Base-by-base conservation (phyloP, 2,113 vertebrate genomes). In the Zosterops borbonicus region DNA sequence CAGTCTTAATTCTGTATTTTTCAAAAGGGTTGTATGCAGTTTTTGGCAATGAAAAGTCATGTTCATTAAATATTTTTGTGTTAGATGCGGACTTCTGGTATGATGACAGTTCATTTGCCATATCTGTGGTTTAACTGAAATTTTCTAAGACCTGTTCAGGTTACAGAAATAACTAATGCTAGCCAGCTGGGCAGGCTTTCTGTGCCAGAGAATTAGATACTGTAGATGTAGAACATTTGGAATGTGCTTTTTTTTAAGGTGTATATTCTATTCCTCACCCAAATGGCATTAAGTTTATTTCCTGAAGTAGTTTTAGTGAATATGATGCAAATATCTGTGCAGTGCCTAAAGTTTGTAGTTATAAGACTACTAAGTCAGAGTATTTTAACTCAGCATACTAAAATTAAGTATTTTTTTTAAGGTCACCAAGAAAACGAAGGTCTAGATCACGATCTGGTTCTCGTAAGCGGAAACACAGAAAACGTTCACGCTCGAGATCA, bases 381-480 rank as follows among this genome's bases (percentile, higher is more conserved):
- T 23, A 11, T 11, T 22, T 50, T 67, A 11, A 27, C 12, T 79
- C 13, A 11, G 13, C 29, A 14, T 87, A 92, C 75, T 96, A 71
- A 97, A 83, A 90, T 70, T 9, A 89, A 90, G 22, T 85, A 35
- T 97, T 96, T 93, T 86, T 19, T 94, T 39, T 39, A 39, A 99
- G 99, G 87, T 99, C 99, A 70, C 99, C 99, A 44, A 99, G 99
- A 94, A 99, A 99, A 96, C 98, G 99, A 67, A 97, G 99, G 90
- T 99, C 99, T 39, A 97, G 99, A 74, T 99, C 99, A 14, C 98
- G 99, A 6, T 99, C 99, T 17, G 99, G 99, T 78, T 99, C 99
- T 78, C 98, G 99, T n/a, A 99, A 99, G 44, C 98, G 99, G 16
- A 99, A 99, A 75, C 99, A 99, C 80, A 98, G 99, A 90, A 99